Evolutionary conservation across 2,888 invertebrate species (phyloP), one percentile per base, ranked within the genome.

Genomic region (Chydorus sphaericus): DNA sequence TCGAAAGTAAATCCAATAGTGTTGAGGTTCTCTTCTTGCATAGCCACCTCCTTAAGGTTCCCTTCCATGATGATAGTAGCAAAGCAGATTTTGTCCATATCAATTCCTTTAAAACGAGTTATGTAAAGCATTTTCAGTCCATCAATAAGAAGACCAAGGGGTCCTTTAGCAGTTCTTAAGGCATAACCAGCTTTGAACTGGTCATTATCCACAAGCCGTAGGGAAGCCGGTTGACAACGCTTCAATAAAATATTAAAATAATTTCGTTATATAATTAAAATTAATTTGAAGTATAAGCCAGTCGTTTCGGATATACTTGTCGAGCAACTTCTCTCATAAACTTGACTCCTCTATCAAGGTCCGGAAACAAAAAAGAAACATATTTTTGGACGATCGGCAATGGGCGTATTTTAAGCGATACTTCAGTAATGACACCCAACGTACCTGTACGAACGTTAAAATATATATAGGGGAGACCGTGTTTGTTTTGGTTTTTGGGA

Each of bases 181-280:
- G 84, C 79, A 67, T 86, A 83, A 0, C 89, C 97, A 71, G 98
- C 90, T 61, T 86, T 80, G 68, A 98, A 98, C 75, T 98, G 98
- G 61, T 92, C 89, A 66, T 98, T 97, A 70, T 98, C 97, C 85
- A 98, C 88, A 10, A 98, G 76, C 23, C 97, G 78, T 59, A 98
- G 86, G 18, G 96, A 97, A 16, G 97, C 85, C 0, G 97, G 97
- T 66, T 96, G 94, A 66, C 91, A 85, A 54, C 92, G 77, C 66
- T 83, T 76, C 62, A 44, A 48, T 44, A 7, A 49, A 11, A 37
- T 37, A 11, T 30, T 5, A 16, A 59, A 59, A 18, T 23, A n/a
- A 5, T 30, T 18, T 8, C 44, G 8, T 54, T 14, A 14, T 10
- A 38, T 28, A 53, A 51, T 5, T 49, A 18, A 30, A 16, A 14